These are phyloP conservation scores for Zenarchopterus dispar DNA, from an alignment of 2,797 vertebrate genomes.

Conservation along the genomic window DNA sequence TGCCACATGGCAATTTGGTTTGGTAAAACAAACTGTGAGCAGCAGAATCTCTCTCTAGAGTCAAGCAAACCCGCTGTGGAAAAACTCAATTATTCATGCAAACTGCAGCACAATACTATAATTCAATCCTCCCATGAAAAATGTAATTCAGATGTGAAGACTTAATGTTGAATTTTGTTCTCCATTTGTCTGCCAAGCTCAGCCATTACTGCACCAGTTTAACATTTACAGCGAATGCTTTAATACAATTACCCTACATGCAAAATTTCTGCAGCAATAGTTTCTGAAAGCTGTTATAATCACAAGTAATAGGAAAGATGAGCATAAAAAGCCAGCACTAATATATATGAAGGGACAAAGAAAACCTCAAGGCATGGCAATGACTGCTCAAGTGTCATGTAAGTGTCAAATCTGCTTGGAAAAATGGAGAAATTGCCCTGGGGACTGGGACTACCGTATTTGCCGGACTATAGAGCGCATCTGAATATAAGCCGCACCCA, in stretches of 20 bases:
- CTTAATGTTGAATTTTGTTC: no score
- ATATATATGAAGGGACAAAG: not conserved
- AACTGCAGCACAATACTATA: no score
- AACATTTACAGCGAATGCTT: not conserved
- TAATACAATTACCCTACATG: not conserved
- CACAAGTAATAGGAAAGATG: not conserved
- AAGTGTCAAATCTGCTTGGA: constrained; percentile 15
- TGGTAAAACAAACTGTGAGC: not conserved
- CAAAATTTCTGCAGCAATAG: not conserved
- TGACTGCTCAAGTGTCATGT: constrained; percentile 19
- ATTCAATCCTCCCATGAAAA: no score
- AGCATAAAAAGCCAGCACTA: not conserved
- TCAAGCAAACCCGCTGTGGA: constrained; percentile 31
- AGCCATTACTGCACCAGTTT: not conserved
- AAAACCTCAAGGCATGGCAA: not conserved
- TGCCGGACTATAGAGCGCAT: no score
- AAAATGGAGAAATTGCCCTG: constrained; percentile 3
- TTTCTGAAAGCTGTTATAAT: not conserved
- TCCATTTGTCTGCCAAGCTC: no score
- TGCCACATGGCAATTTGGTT: constrained; percentile 24
- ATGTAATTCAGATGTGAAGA: no score
- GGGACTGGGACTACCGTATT: constrained; percentile 47
- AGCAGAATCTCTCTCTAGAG: constrained; percentile 18
- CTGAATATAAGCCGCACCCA: no score
- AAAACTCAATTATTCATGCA: constrained; percentile 28